A percentile compares a stretch with the other conserved stretches of the same genome.
phyloP scores from a whole-genome alignment of 2,113 vertebrate genomes.

The Epinephelus lanceolatus region DNA sequence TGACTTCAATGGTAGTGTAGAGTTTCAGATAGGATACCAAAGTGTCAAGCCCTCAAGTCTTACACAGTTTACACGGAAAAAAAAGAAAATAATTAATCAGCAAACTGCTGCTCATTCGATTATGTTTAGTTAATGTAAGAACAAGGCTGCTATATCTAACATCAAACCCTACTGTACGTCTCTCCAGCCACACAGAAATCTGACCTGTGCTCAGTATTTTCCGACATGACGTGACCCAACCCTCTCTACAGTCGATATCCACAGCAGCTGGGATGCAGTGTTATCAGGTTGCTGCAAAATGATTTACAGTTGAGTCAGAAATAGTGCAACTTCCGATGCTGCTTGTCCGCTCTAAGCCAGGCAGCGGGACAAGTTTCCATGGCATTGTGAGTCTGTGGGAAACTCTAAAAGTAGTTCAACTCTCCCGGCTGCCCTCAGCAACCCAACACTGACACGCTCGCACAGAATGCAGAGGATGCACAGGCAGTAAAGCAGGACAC shows the following conservation, averaged over 20 bases:
- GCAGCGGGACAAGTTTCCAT: slow-evolving; percentile 50
- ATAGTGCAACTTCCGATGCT: slow-evolving; percentile 62
- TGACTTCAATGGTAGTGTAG: slow-evolving; percentile 1
- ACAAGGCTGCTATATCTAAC: neutral
- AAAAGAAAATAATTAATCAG: neutral
- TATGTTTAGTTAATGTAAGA: neutral
- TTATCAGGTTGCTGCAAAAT: slow-evolving; percentile 56
- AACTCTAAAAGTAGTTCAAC: slow-evolving; percentile 67
- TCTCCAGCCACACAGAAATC: neutral
- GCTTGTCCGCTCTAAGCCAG: slow-evolving; percentile 19
- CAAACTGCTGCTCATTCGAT: neutral
- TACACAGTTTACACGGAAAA: neutral
- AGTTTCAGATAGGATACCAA: neutral
- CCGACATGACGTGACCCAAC: slow-evolving; percentile 33
- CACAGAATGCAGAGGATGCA: neutral
- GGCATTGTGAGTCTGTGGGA: slow-evolving; percentile 22
- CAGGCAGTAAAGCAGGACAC: neutral
- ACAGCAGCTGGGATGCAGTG: slow-evolving; percentile 33
- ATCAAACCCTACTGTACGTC: neutral
- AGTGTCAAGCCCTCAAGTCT: neutral
- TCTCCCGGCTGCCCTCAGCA: slow-evolving; percentile 40
- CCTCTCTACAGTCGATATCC: neutral
- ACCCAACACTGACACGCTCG: slow-evolving; percentile 30
- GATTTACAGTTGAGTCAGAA: slow-evolving; percentile 64
- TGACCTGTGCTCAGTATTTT: slow-evolving; percentile 27